phyloP scores from a whole-genome alignment of 2,113 vertebrate genomes.

The Amphilophus citrinellus region DNA sequence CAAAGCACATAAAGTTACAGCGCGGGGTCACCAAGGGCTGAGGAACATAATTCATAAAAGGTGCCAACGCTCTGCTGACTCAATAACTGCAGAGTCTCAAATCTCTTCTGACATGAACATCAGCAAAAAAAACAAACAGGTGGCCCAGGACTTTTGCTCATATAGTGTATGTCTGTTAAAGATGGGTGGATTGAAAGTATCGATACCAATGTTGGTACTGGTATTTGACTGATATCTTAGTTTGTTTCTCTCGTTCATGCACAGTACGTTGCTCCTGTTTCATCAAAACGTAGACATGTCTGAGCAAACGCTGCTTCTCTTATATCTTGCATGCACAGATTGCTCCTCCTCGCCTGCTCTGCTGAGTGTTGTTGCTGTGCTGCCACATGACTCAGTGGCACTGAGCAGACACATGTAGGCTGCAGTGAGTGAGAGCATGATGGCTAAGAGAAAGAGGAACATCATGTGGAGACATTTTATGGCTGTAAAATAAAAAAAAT shows the following conservation, averaged over 20 bases:
- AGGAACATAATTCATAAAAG: not conserved
- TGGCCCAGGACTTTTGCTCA: not conserved
- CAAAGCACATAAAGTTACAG: not conserved
- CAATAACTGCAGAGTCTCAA: not conserved
- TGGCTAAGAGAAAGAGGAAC: not conserved
- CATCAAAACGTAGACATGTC: too few species aligned
- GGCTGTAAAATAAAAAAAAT: not conserved
- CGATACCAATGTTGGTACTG: not conserved
- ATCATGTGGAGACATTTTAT: not conserved
- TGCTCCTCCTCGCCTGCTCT: too few species aligned
- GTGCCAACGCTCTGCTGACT: not conserved
- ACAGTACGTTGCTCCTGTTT: too few species aligned
- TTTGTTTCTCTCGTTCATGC: too few species aligned
- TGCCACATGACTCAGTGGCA: not conserved
- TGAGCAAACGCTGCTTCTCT: too few species aligned
- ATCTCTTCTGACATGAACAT: not conserved
- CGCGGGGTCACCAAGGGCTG: not conserved
- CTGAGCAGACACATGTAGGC: not conserved
- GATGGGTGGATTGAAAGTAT: accelerated
- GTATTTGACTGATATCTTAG: too few species aligned
- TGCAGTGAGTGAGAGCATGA: not conserved
- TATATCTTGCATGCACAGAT: too few species aligned
- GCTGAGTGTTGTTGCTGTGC: not conserved
- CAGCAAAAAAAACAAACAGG: not conserved
- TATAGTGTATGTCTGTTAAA: not conserved